A percentile compares a stretch with the other conserved stretches of the same genome.
phyloP scores from a whole-genome alignment of 2,113 vertebrate species.

The Crotophaga sulcirostris region DNA sequence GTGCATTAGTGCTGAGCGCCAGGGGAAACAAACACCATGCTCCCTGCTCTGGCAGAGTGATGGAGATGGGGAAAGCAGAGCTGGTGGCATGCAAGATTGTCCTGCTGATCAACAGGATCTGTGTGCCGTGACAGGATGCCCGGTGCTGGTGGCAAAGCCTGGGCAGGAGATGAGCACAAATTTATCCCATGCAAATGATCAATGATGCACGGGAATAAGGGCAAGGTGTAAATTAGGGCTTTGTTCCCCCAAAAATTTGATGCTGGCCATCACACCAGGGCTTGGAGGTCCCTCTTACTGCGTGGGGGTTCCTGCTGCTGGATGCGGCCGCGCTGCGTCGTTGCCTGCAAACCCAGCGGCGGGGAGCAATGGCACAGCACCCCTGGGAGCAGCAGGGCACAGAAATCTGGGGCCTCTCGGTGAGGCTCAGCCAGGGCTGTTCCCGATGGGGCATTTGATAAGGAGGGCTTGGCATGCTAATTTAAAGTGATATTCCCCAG shows the following conservation, averaged over 20 bases:
- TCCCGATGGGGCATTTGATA: neutral
- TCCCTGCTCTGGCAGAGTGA: neutral
- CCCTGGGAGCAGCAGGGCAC: neutral
- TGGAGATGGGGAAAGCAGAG: neutral
- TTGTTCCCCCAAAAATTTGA: rapidly evolving
- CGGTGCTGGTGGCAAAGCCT: neutral
- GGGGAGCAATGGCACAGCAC: neutral
- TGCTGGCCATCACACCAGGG: rapidly evolving
- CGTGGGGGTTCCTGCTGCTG: neutral
- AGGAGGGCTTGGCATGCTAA: neutral
- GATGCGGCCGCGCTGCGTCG: too few relatives aligned
- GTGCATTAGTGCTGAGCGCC: neutral
- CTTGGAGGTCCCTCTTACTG: neutral
- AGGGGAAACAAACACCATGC: neutral
- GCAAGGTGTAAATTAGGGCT: neutral
- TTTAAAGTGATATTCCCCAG: neutral
- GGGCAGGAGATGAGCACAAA: neutral
- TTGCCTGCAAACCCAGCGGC: too few relatives aligned
- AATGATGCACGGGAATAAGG: rapidly evolving
- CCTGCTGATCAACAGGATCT: rapidly evolving
- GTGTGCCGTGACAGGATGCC: rapidly evolving
- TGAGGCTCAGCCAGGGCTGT: neutral
- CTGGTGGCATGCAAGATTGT: neutral
- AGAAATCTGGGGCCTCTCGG: neutral
- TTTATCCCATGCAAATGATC: neutral